These are phyloP conservation scores for Gambusia yucatana DNA, from an alignment of 2,797 vertebrate genomes.

Conservation along the genomic window DNA sequence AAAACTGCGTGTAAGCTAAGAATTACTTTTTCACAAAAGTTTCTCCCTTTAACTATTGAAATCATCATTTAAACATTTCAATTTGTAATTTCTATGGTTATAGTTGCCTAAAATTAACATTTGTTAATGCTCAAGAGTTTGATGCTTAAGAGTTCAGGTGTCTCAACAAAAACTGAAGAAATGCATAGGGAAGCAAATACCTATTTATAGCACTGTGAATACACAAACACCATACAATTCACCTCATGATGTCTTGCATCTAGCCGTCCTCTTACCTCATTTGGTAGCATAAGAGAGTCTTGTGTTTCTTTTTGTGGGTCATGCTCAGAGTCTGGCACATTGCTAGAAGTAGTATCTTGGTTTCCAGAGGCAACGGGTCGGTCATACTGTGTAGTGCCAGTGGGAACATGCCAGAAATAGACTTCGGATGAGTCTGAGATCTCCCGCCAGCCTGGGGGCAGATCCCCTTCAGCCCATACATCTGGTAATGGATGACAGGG, in stretches of 20 bases:
- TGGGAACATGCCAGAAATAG: conserved; percentile 96
- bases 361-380: conserved; percentile 81
- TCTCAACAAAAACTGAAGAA: background rate
- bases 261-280: conserved; percentile 73
- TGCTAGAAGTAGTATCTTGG: conserved; percentile 38
- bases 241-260: conserved; percentile 26
- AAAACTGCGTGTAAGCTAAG: background rate
- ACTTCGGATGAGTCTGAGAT: conserved; percentile 90
- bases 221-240: conserved; percentile 3
- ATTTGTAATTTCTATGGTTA: background rate
- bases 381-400: conserved; percentile 93
- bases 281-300: conserved; percentile 82
- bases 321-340: conserved; percentile 63
- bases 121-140: background rate
- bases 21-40: background rate
- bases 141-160: background rate
- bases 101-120: background rate
- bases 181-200: background rate
- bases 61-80: background rate
- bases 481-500: conserved; percentile 80
- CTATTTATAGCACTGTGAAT: background rate
- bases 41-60: background rate
- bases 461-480: conserved; percentile 90
- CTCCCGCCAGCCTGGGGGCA: conserved; percentile 95
- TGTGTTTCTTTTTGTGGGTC: conserved; percentile 61